Base-by-base conservation (phyloP, 2,797 vertebrate genomes). In the Sternarchorhynchus goeldii region DNA sequence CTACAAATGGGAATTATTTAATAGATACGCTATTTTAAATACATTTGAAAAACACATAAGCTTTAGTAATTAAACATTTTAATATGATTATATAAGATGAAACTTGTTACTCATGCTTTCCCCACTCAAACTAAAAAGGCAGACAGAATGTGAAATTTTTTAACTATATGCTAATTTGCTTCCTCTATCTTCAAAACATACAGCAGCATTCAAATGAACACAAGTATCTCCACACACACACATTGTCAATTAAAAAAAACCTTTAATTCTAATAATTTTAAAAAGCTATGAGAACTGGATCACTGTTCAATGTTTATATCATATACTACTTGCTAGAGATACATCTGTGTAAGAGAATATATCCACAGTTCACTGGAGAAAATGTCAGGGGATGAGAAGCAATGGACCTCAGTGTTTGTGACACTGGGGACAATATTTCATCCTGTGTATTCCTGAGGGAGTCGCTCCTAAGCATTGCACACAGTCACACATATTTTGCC, bases 361-460 rank as follows among this genome's bases (percentile, higher is more conserved):
- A 14, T 50, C 45, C 45, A 50, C 45, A 50, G 45, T 50, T 10
- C 45, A n/a, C 31, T 57, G 34, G 62, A 34, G 55, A 14, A 57
- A 4, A 20, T 75, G 32, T 57, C 45, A 56, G 10, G 31, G 50
- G 50, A 53, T 55, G 73, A 66, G 62, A 75, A 34, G 14, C 10
- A 41, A 45, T 66, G 36, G 58, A 73, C 25, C 25, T 66, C 60
- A 59, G 18, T 58, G 62, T 64, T 32, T 73, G 56, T 67, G 70
- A 67, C 21, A 59, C 20, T 31, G 58, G 36, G 41, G 71, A 67
- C 63, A 67, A 73, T 53, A 66, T 67, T 67, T 73, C 39, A 60
- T 45, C 6, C 21, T 39, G n/a, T 65, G 55, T 39, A 20, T 55
- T 8, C 62, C 16, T 76, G 55, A 41, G 74, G 53, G 63, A 67